Base-by-base conservation (phyloP, 2,113 vertebrate genomes). In the Hyperoodon ampullatus region DNA sequence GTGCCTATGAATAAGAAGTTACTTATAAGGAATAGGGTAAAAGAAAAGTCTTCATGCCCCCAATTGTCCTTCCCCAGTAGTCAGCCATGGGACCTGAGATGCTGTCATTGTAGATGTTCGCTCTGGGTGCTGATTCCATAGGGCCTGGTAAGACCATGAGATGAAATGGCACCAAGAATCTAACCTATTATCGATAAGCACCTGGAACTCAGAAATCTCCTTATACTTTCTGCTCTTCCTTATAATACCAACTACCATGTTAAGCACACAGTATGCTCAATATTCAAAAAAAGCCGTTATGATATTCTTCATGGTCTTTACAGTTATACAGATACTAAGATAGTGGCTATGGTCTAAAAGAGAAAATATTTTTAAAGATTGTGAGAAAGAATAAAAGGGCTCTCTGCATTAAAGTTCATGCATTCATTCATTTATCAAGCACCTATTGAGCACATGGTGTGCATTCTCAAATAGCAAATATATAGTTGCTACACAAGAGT, bases 331-430 rank as follows among this genome's bases (percentile, higher is more conserved):
- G 50, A 81, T 9, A 47, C 7, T n/a, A 82, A 89, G n/a, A 66
- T 50, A 50, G 28, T 33, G 21, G 11, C 10, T 77, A 6, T 71
- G 10, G 2, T 68, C 4, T 47, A 44, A 78, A 71, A 53, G 19
- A 85, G 23, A 68, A 68, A 84, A 80, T 33, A 30, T 47, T 92
- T 93, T 92, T 83, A 91, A n/a, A 95, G 26, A 65, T 19, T 70
- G 18, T 47, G 8, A 89, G 53, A 63, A 80, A 74, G 66, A 81
- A 28, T 92, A 66, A 94, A 94, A 53, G 63, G 5, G 6, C 1
- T 70, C 4, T 68, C 39, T 94, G 63, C 4, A 21, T 50, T 60
- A 50, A 55, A 88, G 4, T 61, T 88, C 21, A 68, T 53, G 50
- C 15, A 53, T 55, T 53, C 33, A 12, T 61, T n/a, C 30, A 68